phyloP scores from a whole-genome alignment of 2,113 vertebrate genomes.

The Polypterus senegalus region DNA sequence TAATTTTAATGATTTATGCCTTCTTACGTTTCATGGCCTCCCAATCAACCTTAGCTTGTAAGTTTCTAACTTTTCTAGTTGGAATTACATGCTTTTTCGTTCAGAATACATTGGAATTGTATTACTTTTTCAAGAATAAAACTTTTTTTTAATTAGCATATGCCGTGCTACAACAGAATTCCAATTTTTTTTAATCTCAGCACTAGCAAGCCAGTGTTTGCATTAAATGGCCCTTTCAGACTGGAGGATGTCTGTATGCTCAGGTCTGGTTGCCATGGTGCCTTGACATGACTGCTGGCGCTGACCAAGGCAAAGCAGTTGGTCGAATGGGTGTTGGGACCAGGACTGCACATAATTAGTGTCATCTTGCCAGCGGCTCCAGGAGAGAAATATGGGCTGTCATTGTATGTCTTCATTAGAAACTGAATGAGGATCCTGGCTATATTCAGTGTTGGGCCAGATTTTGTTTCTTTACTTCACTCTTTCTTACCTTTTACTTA shows the following conservation, averaged over 20 bases:
- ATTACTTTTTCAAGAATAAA: too few relatives aligned
- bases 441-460: too few relatives aligned
- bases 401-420: constrained; percentile 19
- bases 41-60: not conserved
- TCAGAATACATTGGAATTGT: not conserved
- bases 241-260: constrained; percentile 28
- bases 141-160: too few relatives aligned
- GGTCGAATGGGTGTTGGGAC: constrained; percentile 19
- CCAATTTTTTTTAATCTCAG: not conserved
- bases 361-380: constrained; percentile 14
- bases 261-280: constrained; percentile 39
- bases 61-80: constrained; percentile 7
- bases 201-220: constrained; percentile 18
- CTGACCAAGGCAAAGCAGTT: constrained; percentile 14
- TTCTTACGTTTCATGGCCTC: not conserved
- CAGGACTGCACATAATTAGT: constrained; percentile 20
- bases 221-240: constrained; percentile 25
- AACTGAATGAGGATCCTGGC: constrained; percentile 6
- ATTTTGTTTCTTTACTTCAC: too few relatives aligned
- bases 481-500: too few relatives aligned
- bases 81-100: constrained; percentile 9
- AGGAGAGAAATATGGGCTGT: constrained; percentile 16
- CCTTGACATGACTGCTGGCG: constrained; percentile 23
- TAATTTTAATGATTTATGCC: not conserved
- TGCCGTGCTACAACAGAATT: too few relatives aligned